A percentile compares a stretch with the other conserved stretches of the same genome.
phyloP scores from a whole-genome alignment of 1,140 invertebrate species.

The Pissodes strobi region DNA sequence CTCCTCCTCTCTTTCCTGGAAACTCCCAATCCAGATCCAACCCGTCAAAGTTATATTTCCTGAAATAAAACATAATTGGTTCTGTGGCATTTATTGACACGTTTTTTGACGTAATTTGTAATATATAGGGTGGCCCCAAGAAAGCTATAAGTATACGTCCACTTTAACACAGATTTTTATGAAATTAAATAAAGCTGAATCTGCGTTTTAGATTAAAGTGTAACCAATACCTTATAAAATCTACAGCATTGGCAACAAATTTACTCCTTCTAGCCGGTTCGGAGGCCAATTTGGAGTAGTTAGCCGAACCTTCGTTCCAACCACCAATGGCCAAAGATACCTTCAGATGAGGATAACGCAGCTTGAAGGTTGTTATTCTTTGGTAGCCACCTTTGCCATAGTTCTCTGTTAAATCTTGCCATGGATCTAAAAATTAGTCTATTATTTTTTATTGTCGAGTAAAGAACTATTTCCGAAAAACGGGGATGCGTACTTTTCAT shows the following conservation, averaged over 20 bases:
- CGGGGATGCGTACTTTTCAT: no score
- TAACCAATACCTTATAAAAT: slow-evolving; percentile 67
- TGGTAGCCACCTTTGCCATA: slow-evolving; percentile 75
- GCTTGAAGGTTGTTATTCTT: slow-evolving; percentile 67
- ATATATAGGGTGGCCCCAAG: no score
- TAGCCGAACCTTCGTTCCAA: slow-evolving; percentile 84
- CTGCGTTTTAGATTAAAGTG: no score
- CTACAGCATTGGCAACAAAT: slow-evolving; percentile 69
- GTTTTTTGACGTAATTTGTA: no score
- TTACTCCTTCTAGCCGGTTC: slow-evolving; percentile 60
- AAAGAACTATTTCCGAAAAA: not conserved
- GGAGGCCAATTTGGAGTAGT: slow-evolving; percentile 76
- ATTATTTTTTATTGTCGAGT: not conserved
- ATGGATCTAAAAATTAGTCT: slow-evolving; percentile 64
- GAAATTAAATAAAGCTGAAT: no score
- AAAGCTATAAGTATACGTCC: no score
- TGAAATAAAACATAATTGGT: no score
- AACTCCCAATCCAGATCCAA: slow-evolving; percentile 87
- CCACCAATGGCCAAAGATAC: slow-evolving; percentile 82
- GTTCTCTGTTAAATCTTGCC: slow-evolving; percentile 74
- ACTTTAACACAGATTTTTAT: no score
- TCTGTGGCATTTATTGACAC: no score
- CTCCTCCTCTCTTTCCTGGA: slow-evolving; percentile 74
- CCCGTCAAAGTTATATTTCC: slow-evolving; percentile 79
- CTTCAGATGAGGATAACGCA: slow-evolving; percentile 79